These are phyloP conservation scores for Semotilus atromaculatus DNA, from an alignment of 2,797 vertebrate species.

Conservation along the genomic window DNA sequence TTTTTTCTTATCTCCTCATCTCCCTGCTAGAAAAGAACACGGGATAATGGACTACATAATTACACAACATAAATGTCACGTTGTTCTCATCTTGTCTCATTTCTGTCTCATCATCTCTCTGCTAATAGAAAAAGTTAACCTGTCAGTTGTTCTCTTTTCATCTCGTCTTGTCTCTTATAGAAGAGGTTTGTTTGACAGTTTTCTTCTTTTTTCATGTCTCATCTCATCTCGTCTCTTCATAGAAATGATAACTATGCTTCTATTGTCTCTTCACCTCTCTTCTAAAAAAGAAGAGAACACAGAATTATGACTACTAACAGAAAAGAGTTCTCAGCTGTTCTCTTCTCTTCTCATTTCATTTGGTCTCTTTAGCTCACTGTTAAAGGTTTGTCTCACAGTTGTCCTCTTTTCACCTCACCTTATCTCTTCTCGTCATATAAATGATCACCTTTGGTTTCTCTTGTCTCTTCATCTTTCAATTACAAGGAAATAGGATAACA, in stretches of 20 bases:
- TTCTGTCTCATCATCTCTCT: background rate
- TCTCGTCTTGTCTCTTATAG: background rate
- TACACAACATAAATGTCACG: background rate
- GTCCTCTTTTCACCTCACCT: background rate
- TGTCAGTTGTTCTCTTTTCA: background rate
- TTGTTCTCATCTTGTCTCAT: background rate
- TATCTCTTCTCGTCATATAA: background rate
- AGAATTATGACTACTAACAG: background rate
- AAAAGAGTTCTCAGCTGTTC: background rate
- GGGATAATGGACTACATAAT: background rate
- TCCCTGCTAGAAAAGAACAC: background rate
- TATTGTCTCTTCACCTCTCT: background rate
- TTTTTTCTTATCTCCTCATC: background rate
- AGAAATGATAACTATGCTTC: background rate
- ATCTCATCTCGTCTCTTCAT: background rate
- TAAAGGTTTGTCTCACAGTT: background rate
- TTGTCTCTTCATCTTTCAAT: background rate
- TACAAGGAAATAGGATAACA: background rate
- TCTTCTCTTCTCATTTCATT: background rate
- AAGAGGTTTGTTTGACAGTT: background rate
- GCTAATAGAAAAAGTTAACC: background rate
- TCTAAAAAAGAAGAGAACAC: background rate
- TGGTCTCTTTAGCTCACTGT: background rate
- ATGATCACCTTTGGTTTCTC: background rate
- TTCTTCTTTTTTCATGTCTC: background rate